Evolutionary conservation across 2,797 vertebrate genomes (phyloP), one percentile per base, ranked within the genome.

Genomic region (Ara ararauna): DNA sequence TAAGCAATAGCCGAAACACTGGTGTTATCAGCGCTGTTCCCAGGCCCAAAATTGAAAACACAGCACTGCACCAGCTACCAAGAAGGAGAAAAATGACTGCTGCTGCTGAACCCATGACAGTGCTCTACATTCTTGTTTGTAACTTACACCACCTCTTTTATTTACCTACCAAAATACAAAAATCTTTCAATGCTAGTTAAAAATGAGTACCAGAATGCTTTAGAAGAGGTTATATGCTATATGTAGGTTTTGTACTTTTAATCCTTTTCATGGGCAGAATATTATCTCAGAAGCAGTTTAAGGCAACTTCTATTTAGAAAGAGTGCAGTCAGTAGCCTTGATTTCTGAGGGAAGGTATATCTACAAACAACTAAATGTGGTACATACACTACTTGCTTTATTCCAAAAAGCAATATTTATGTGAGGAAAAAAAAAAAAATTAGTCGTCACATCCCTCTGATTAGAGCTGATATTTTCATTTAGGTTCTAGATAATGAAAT

Each of bases 391-490:
- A 51, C n/a, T 85, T 61, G 19, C 10, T 93, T 78, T 34, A 5
- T 88, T 72, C 17, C 15, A 67, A 72, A 80, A 62, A 29, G 0
- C 2, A 44, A 7, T 40, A 86, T 78, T 86, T 81, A 58, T 27
- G 1, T 51, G 34, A 42, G 13, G 4, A 3, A 5, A 5, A 42
- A 60, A 48, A 48, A 54, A 38, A 64, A 27, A 12, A n/a, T 51
- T 77, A 5, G 47, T 85, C 17, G 48, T 90, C 70, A 54, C 29
- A 51, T 66, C 10, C 27, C 11, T 62, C 71, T 92, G n/a, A 78
- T 77, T 73, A 79, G 26, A 86, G 40, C 8, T 74, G 67, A 79
- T 94, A 79, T 85, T 91, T 94, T 88, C 29, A 90, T 87, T 95
- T 91, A 60, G 29, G 84, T 70, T 61, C 51, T 61, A 48, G 85